Evolutionary conservation across 2,888 invertebrate genomes (phyloP), one percentile per base, ranked within the genome.

Genomic region (Ectemnius cavifrons): DNA sequence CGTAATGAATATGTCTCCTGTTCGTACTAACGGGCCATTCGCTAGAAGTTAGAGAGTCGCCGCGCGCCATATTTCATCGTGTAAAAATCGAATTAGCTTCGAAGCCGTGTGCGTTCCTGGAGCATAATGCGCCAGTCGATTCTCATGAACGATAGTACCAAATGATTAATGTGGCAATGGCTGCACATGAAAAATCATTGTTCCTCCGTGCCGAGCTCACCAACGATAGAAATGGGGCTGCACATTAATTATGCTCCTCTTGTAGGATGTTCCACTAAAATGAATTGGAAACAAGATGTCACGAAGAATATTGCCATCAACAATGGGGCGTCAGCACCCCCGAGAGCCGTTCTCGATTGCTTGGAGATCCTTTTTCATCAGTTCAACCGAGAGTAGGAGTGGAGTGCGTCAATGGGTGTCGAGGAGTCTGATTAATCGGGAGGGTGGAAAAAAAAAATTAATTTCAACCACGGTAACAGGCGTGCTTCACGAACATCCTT

Each of bases 381-480:
- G 0, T 37, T 6, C 37, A 6, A 8, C 37, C 0, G 37, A 37
- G 37, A 37, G 37, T 1, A n/a, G 11, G n/a, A 52, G 52, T 13
- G 11, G 16, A 1, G n/a, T 16, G 52, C 16, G 16, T 52, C 52
- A 52, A 16, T 16, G 16, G 14, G 52, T 14, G 14, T 16, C 52
- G 16, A 52, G 8, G 16, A 16, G 14, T 14, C 16, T 16, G 16
- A 52, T 52, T 52, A 52, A 52, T 52, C 52, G 16, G 16, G 52
- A 16, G 16, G 52, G 16, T 52, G 52, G 52, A 52, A 52, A 52
- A 52, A 52, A 52, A 37, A 37, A 52, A 52, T 52, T 52, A 11
- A 52, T 52, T 52, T 52, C 5, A n/a, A 47, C 47, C 47, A 4
- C 37, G 37, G 37, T 37, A 37, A 37, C 37, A 6, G 37, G 11